Base-by-base conservation (phyloP, 2,797 vertebrate species). In the Margarornis squamiger region DNA sequence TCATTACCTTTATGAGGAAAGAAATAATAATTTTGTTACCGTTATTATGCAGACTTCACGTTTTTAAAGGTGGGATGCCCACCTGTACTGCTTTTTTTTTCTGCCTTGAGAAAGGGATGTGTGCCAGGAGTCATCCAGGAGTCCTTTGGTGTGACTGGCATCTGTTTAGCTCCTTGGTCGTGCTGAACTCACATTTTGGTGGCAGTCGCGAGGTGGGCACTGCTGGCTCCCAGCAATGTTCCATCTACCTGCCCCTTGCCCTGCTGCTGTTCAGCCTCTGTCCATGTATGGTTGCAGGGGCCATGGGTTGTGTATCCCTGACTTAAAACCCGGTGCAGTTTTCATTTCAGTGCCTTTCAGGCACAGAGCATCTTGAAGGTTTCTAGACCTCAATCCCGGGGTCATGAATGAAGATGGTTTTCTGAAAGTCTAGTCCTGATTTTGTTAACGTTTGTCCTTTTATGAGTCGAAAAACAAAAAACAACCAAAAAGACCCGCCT, bases 261-360 rank as follows among this genome's bases (percentile, higher is more conserved):
- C 49, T 51, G 49, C 63, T 78, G 80, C 39, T 32, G 3, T 3
- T 65, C 46, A 7, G 34, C 2, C 18, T 19, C 72, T 84, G 46
- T 21, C 15, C 7, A 0, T 4, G 23, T 20, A 23, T 2, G 2
- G 26, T 4, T 15, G 21, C 1, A 2, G 3, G 19, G 18, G 32
- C 26, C 32, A 2, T 5, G 7, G 30, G 38, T 24, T 65, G 39
- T 14, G 0, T 39, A 5, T 7, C 39, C 8, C 36, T 6, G 7
- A 2, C 4, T 41, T 26, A 21, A 82, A 91, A 29, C 59, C 36
- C 1, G 4, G 15, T 4, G 14, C 15, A 5, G 6, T 29, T 82
- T 48, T 30, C 45, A 24, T 12, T 43, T 52, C 29, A 8, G 14
- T 1, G 14, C 54, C 41, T 26, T 61, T 34, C 39, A 27, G 26